A percentile compares a stretch with the other conserved stretches of the same genome.
Evolutionary conservation across 2,797 vertebrate genomes (phyloP).

Genomic region (Aphelocoma californica): DNA sequence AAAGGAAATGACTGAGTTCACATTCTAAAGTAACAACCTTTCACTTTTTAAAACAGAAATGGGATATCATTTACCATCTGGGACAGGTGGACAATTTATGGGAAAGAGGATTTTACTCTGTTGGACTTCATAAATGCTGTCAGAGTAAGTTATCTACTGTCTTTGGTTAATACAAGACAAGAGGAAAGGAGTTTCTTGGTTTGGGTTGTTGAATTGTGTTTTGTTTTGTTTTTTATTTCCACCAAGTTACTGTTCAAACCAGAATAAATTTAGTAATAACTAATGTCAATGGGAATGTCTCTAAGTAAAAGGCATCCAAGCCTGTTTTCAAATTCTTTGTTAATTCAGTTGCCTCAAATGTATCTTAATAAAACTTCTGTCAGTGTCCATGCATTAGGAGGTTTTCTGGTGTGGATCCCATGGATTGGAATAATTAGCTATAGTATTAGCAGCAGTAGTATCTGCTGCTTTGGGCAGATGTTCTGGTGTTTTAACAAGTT

Average conservation of each 20-base stretch:
- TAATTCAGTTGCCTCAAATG: not conserved
- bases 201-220: not conserved
- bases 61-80: constrained; percentile 96
- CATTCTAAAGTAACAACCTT: not conserved
- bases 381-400: not conserved
- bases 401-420: not conserved
- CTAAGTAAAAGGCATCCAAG: not conserved
- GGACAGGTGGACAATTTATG: constrained; percentile 94
- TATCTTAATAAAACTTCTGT: not conserved
- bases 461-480: not conserved
- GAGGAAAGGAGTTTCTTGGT: not conserved
- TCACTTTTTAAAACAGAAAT: constrained; percentile 78
- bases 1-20: not conserved
- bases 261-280: not conserved
- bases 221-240: not conserved
- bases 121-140: constrained; percentile 96
- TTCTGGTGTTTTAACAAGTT: not conserved
- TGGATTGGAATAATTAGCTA: not conserved
- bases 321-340: not conserved
- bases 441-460: not conserved
- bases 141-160: constrained; percentile 79
- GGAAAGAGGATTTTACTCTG: constrained; percentile 94
- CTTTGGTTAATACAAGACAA: not conserved
- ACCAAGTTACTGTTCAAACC: not conserved
- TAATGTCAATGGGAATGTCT: not conserved